These are phyloP conservation scores for Acrocyrtus sp. DNA, from an alignment of 2,888 invertebrate genomes.

Conservation along the genomic window DNA sequence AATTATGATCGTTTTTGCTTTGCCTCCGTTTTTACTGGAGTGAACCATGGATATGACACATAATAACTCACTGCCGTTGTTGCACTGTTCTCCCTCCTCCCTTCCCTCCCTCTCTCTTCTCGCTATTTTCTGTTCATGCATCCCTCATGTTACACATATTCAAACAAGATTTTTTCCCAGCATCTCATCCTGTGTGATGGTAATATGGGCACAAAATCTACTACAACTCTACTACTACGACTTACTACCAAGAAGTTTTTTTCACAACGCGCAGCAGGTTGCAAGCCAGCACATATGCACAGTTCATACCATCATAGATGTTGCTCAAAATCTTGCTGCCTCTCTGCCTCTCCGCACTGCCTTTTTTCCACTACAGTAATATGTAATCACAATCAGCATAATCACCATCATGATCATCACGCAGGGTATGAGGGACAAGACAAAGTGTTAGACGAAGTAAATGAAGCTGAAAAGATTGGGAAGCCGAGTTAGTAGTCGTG, in stretches of 20 bases:
- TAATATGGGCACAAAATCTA: constrained; percentile 11
- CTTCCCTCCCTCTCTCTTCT: too few species aligned
- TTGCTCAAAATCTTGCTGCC: constrained; percentile 31
- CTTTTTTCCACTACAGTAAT: constrained; percentile 25
- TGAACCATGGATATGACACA: constrained; percentile 37
- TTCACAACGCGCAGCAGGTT: constrained; percentile 51
- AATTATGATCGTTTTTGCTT: constrained; percentile 48
- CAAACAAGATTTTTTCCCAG: too few species aligned
- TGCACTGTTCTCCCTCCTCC: too few species aligned
- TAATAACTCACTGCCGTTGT: constrained; percentile 23
- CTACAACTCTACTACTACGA: constrained; percentile 4
- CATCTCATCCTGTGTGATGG: too few species aligned
- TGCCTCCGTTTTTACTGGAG: constrained; percentile 25
- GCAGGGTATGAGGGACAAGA: constrained; percentile 28
- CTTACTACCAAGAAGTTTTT: constrained; percentile 28
- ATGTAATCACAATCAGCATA: constrained; percentile 34
- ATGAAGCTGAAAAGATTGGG: constrained; percentile 42
- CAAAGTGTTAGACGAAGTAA: constrained; percentile 40
- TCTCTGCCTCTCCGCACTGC: too few species aligned
- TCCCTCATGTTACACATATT: too few species aligned
- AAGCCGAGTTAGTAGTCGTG: too few species aligned
- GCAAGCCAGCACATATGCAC: constrained; percentile 37
- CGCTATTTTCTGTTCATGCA: too few species aligned
- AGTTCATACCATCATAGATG: constrained; percentile 21
- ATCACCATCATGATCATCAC: constrained; percentile 19